Evolutionary conservation across 2,888 invertebrate genomes (phyloP), one percentile per base, ranked within the genome.

Genomic region (Pteria penguin): DNA sequence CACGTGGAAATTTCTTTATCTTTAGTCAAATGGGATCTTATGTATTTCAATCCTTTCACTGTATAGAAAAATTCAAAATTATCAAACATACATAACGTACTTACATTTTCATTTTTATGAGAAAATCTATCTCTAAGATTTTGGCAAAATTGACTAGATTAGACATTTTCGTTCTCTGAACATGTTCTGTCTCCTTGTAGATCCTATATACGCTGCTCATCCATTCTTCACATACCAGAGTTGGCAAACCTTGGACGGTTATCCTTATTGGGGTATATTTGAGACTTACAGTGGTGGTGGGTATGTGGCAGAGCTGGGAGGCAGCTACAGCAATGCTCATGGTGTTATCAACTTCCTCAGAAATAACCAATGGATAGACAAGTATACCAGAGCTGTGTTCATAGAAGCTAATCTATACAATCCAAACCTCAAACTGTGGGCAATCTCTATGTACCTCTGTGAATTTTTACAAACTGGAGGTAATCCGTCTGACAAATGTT

Each of bases 341-440:
- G 70, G 58, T 80, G 80, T 29, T 79, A 74, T 62, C 61, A 73
- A 69, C 27, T 62, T 58, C 14, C 26, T 76, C 0, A 76, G 57
- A 55, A 18, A 76, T 88, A 82, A 87, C 36, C 82, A 83, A 32
- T 93, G 93, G 93, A 86, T 92, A 27, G 92, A 93, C 77, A 81
- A 86, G 45, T 75, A 87, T 58, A 93, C 93, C 0, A 82, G 93
- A 67, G 93, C 92, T 2, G 87, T 93, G 8, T 87, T 93, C 61
- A 88, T 93, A 18, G 93, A 93, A 77, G 93, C 93, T 80, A 91
- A 93, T 0, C 84, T 91, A 5, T 93, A 93, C 83, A 93, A 93
- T 66, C 77, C 83, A 0, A 86, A 84, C 65, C 72, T 84, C 32
- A 86, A 87, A 61, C 74, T 86, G 32, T 87, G 84, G 78, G 80